Percentiles rank a stretch among this genome's conserved stretches.
These are phyloP conservation scores for Microcebus lehilahytsara DNA, from an alignment of 2,113 vertebrate species.

Conservation along the genomic window DNA sequence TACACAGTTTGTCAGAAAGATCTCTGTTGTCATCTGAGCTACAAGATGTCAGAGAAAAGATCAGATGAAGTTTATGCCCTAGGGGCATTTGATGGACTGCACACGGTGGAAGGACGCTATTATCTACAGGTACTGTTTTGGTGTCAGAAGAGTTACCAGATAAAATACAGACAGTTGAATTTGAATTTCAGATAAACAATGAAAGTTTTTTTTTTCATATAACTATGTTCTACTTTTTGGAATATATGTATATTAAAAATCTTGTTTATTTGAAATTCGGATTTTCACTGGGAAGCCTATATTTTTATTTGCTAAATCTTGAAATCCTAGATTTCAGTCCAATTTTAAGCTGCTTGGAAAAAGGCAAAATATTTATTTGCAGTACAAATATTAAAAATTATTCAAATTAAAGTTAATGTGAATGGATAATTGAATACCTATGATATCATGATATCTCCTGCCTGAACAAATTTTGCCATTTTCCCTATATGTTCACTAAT, in stretches of 20 bases:
- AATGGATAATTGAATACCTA: background rate
- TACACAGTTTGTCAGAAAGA: conserved; percentile 73
- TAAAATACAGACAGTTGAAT: background rate
- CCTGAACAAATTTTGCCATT: background rate
- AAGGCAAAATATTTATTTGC: background rate
- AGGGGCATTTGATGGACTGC: conserved; percentile 73
- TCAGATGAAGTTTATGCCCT: conserved; percentile 72
- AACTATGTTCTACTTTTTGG: background rate
- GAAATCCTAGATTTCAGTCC: background rate
- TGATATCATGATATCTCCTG: background rate
- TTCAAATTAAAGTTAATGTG: background rate
- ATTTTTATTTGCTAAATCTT: conserved; percentile 6
- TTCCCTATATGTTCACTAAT: background rate
- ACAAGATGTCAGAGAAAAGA: conserved; percentile 70
- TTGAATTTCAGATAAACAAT: background rate
- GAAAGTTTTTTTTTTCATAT: background rate
- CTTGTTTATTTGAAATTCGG: background rate
- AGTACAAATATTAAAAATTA: background rate
- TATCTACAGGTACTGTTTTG: conserved; percentile 69
- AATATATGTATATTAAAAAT: background rate
- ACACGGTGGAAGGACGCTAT: conserved; percentile 64
- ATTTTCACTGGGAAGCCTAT: background rate
- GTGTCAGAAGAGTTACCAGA: background rate
- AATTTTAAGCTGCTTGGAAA: background rate
- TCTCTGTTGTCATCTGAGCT: conserved; percentile 74